Evolutionary conservation across 2,113 vertebrate species (phyloP).

Genomic region (Pardalotus punctatus): DNA sequence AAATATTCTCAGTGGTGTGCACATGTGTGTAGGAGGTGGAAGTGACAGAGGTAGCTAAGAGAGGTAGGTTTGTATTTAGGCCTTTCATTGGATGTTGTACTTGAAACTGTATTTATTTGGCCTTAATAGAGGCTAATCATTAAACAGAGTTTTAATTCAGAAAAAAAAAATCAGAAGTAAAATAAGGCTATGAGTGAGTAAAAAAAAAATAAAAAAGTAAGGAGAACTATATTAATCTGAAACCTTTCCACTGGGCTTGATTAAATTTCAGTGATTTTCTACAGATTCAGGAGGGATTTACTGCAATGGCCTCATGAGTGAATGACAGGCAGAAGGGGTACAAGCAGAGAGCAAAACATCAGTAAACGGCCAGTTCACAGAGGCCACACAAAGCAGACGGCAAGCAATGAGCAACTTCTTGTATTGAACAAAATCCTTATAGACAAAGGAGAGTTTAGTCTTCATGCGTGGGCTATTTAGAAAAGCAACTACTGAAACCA

Average conservation of each 20-base stretch:
- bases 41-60: conserved; percentile 32
- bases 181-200: not conserved
- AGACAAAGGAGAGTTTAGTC: conserved; percentile 67
- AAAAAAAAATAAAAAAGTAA: not conserved
- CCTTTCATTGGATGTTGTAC: conserved; percentile 31
- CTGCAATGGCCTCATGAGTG: conserved; percentile 72
- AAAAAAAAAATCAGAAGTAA: not conserved
- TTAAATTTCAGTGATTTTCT: conserved; percentile 32
- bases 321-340: conserved; percentile 67
- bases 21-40: conserved; percentile 34
- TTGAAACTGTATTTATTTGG: conserved; percentile 19
- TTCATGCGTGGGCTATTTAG: conserved; percentile 71
- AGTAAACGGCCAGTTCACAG: conserved; percentile 57
- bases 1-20: conserved; percentile 55
- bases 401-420: conserved; percentile 64
- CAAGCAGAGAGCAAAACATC: conserved; percentile 68
- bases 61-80: conserved; percentile 34
- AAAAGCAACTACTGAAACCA: conserved; percentile 62
- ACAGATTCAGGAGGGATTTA: conserved; percentile 42
- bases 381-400: conserved; percentile 72
- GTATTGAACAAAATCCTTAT: conserved; percentile 26
- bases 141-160: conserved; percentile 8
- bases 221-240: conserved; percentile 31
- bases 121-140: conserved; percentile 7
- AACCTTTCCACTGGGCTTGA: conserved; percentile 34